phyloP scores from a whole-genome alignment of 2,888 invertebrate species.

The Drosophila setosimentum region DNA sequence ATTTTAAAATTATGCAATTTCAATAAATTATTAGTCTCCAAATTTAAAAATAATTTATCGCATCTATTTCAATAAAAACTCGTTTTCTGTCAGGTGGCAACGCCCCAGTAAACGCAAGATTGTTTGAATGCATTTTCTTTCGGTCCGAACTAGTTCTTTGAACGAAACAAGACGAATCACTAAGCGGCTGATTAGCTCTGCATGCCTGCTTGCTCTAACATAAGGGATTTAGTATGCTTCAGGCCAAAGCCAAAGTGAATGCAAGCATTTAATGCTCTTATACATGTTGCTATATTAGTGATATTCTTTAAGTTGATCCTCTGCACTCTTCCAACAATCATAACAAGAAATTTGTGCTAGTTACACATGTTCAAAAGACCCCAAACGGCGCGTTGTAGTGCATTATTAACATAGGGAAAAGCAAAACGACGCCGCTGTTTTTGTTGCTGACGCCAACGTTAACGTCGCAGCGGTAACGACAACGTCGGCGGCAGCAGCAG shows the following conservation, averaged over 20 bases:
- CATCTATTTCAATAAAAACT: neutral
- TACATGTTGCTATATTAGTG: conserved; percentile 35
- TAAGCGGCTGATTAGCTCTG: conserved; percentile 50
- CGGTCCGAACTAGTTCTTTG: conserved; percentile 50
- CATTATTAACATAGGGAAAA: conserved; percentile 52
- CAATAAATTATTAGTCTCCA: too few relatives aligned
- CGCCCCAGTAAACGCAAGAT: conserved; percentile 34
- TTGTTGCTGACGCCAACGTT: conserved; percentile 61
- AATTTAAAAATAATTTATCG: neutral
- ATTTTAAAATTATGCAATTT: neutral
- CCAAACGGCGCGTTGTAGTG: conserved; percentile 56
- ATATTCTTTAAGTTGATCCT: conserved; percentile 43
- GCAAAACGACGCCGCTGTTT: conserved; percentile 54
- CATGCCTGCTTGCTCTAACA: conserved; percentile 43
- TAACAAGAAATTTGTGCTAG: conserved; percentile 48
- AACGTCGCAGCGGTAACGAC: conserved; percentile 51
- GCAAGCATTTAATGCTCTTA: conserved; percentile 39
- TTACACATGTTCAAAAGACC: conserved; percentile 58
- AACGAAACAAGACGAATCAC: conserved; percentile 37
- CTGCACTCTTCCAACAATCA: conserved; percentile 31
- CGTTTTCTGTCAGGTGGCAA: conserved; percentile 42
- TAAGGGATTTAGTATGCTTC: conserved; percentile 12
- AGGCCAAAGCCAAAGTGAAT: conserved; percentile 26
- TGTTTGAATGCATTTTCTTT: conserved; percentile 53
- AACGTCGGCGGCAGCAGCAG: conserved; percentile 45